Evolutionary conservation across 2,888 invertebrate genomes (phyloP).

Genomic region (Acleris emargana): DNA sequence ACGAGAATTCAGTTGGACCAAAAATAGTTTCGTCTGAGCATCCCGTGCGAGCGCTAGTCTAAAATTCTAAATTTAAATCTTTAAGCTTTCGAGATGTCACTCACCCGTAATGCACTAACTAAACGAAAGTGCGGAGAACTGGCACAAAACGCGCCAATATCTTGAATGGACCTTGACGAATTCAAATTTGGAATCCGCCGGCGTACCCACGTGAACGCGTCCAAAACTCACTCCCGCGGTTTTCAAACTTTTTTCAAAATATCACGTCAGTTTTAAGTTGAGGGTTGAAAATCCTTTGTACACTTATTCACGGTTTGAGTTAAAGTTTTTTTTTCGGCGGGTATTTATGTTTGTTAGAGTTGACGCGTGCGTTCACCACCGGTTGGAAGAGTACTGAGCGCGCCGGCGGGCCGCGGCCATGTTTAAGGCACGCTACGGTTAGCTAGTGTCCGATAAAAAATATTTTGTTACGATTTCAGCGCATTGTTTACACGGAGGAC

Average conservation of each 20-base stretch:
- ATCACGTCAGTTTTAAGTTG: constrained; percentile 46
- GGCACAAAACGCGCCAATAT: constrained; percentile 63
- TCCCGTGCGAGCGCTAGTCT: constrained; percentile 56
- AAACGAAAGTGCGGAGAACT: constrained; percentile 55
- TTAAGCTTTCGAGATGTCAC: constrained; percentile 68
- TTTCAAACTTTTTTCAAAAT: constrained; percentile 46
- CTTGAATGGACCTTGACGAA: constrained; percentile 64
- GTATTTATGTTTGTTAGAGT: constrained; percentile 42
- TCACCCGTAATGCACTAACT: constrained; percentile 67
- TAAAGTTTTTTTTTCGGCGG: constrained; percentile 46
- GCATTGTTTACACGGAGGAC: constrained; percentile 53
- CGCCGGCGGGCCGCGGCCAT: constrained; percentile 64
- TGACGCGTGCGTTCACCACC: constrained; percentile 66
- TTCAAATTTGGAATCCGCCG: constrained; percentile 63
- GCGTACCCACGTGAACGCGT: constrained; percentile 61
- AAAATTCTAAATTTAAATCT: constrained; percentile 70
- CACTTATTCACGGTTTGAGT: constrained; percentile 47
- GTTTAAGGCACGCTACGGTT: constrained; percentile 72
- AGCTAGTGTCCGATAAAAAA: constrained; percentile 60
- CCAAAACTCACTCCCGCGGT: constrained; percentile 60
- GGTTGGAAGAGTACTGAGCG: constrained; percentile 72
- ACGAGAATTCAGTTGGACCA: constrained; percentile 71
- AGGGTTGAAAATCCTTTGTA: constrained; percentile 43
- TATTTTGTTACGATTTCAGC: constrained; percentile 63
- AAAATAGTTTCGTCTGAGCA: constrained; percentile 75